Evolutionary conservation across 2,113 vertebrate genomes (phyloP).

Genomic region (Panthera leo): DNA sequence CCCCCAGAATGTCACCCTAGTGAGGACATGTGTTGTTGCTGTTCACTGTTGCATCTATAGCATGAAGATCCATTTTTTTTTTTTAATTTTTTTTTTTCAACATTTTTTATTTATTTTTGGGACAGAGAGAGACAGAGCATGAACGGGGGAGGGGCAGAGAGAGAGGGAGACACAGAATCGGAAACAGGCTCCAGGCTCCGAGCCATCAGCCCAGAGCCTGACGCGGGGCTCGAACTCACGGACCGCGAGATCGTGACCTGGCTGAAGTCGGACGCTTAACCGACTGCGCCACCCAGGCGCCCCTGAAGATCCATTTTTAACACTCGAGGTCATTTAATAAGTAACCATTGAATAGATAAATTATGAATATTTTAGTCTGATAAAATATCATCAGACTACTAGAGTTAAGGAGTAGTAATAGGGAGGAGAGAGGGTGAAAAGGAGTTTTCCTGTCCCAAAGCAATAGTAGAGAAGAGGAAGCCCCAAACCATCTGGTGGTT

Average conservation of each 20-base stretch:
- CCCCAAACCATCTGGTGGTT: fast-evolving
- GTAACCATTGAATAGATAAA: background rate
- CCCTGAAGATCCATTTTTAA: background rate
- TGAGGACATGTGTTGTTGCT: background rate
- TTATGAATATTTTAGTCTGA: background rate
- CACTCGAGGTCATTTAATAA: background rate
- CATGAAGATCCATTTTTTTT: background rate
- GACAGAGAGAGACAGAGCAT: no score
- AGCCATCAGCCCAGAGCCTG: no score
- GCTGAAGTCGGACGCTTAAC: no score
- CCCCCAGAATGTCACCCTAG: background rate
- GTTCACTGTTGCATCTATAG: background rate
- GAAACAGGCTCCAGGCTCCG: no score
- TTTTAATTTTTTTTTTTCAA: no score
- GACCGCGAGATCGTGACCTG: no score
- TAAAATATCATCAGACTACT: background rate
- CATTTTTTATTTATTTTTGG: no score
- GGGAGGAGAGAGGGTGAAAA: background rate
- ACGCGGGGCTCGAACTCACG: no score
- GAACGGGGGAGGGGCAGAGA: no score
- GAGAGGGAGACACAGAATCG: no score
- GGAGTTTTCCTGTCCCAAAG: background rate
- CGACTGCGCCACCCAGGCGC: no score
- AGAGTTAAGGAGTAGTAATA: background rate
- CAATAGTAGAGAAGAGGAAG: background rate